Evolutionary conservation across 2,888 invertebrate species (phyloP), one percentile per base, ranked within the genome.

Genomic region (Diplazon laetatorius): DNA sequence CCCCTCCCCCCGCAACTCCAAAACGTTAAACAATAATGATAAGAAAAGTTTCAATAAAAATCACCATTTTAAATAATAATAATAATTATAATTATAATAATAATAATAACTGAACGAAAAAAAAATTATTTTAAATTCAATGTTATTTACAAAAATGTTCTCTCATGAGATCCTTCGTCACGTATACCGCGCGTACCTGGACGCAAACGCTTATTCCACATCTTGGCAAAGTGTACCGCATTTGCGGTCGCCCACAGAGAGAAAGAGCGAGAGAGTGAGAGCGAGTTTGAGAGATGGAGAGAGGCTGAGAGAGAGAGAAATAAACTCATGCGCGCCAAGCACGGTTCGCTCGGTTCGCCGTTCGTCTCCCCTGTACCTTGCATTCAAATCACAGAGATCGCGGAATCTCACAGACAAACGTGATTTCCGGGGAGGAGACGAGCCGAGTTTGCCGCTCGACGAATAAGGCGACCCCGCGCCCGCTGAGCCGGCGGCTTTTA

Each of bases 1-100:
- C 37, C 42, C 59, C 60, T 42, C 50, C 75, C 68, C 50, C 76
- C 62, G 70, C n/a, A n/a, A n/a, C n/a, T n/a, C n/a, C n/a, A 59
- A 77, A 82, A 76, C 72, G 60, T 81, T 86, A 85, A 82, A 82
- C 86, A 85, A 85, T 79, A 82, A 85, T 84, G 85, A 85, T 59
- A 73, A 37, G 66, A 85, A 85, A 85, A 83, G 85, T 89, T 90
- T 87, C 87, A 90, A 90, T 90, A 89, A 90, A 89, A 87, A 89
- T 87, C 88, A 89, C 89, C 88, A 89, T 86, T 84, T 85, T 85
- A 70, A 79, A 75, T 2, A 30, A 30, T 30, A 30, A 30, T n/a
- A n/a, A n/a, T n/a, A n/a, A 30, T 30, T 2, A 30, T 30, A 30
- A 30, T n/a, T n/a, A n/a, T n/a, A n/a, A n/a, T n/a, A 30, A 30